These are phyloP conservation scores for Lycocerus yunnanus DNA, from an alignment of 2,888 invertebrate genomes.

Conservation along the genomic window DNA sequence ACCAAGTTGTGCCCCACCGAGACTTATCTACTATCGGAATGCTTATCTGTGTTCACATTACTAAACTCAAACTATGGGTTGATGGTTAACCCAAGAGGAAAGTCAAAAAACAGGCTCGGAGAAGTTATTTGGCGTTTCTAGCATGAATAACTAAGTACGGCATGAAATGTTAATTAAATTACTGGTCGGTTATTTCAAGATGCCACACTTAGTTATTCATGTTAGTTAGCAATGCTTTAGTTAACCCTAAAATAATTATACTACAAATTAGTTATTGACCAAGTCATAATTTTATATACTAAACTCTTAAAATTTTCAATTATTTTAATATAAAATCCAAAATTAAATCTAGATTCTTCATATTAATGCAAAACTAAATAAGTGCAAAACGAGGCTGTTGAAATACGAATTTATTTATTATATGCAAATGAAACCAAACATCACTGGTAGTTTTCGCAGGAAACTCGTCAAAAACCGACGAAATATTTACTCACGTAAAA, in stretches of 20 bases:
- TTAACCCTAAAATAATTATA: background rate
- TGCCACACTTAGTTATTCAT: background rate
- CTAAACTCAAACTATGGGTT: conserved; percentile 27
- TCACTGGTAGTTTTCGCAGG: background rate
- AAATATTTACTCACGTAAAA: conserved; percentile 5
- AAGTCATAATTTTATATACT: background rate
- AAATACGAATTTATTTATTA: conserved; percentile 13
- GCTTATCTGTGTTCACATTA: conserved; percentile 27
- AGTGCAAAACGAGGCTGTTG: conserved; percentile 12
- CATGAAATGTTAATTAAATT: background rate
- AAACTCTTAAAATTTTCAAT: background rate
- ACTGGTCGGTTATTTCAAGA: background rate
- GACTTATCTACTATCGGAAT: conserved; percentile 31
- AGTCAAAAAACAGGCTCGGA: conserved; percentile 15
- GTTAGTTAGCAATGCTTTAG: background rate
- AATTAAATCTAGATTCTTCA: background rate
- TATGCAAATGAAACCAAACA: conserved; percentile 10
- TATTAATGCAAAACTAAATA: conserved; percentile 15
- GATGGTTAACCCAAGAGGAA: conserved; percentile 26
- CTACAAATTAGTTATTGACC: background rate
- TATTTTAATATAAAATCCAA: background rate
- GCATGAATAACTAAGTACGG: background rate
- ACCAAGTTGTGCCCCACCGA: conserved; percentile 25
- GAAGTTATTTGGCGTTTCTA: background rate
- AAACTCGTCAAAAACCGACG: background rate